Percentiles rank a stretch among this genome's conserved stretches.
Conservation (phyloP, 2,888 invertebrate species). For the Eristalinus aeneus region DNA sequence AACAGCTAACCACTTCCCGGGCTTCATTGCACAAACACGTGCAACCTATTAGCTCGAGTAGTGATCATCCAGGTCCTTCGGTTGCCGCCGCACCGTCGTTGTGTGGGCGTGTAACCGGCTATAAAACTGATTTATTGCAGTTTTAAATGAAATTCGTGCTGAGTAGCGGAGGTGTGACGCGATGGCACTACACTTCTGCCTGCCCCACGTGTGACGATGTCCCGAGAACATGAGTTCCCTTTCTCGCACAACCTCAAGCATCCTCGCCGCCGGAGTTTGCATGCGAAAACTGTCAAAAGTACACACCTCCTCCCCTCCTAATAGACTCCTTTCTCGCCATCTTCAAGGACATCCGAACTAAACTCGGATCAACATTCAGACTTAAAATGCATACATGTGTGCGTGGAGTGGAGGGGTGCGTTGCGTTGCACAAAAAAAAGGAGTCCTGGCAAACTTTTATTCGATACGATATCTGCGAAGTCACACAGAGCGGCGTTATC, state of each 20-base stretch:
- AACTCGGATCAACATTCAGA: slow-evolving; percentile 16
- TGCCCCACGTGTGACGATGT: slow-evolving; percentile 36
- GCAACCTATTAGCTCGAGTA: slow-evolving; percentile 48
- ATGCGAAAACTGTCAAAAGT: slow-evolving; percentile 39
- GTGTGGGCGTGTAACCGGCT: slow-evolving; percentile 40
- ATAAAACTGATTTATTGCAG: slow-evolving; percentile 69
- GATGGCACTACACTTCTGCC: not conserved
- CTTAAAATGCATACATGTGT: not conserved
- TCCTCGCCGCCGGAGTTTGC: not conserved
- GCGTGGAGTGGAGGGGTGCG: not conserved
- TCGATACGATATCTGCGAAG: slow-evolving; percentile 54
- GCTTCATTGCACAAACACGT: slow-evolving; percentile 47
- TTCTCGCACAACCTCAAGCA: not conserved
- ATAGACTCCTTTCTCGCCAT: not conserved
- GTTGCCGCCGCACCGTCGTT: slow-evolving; percentile 30
- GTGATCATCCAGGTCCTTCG: slow-evolving; percentile 41
- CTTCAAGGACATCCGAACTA: not conserved
- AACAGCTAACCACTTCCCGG: slow-evolving; percentile 26
- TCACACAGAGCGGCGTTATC: not conserved
- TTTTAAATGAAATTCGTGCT: slow-evolving; percentile 71
- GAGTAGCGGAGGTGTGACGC: slow-evolving; percentile 48
- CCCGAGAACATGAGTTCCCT: slow-evolving; percentile 43
- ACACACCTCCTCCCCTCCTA: not conserved
- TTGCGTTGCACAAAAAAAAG: not conserved
- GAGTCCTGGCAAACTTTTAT: slow-evolving; percentile 25